Evolutionary conservation across 2,888 invertebrate genomes (phyloP).

Genomic region (Anticlea derivata): DNA sequence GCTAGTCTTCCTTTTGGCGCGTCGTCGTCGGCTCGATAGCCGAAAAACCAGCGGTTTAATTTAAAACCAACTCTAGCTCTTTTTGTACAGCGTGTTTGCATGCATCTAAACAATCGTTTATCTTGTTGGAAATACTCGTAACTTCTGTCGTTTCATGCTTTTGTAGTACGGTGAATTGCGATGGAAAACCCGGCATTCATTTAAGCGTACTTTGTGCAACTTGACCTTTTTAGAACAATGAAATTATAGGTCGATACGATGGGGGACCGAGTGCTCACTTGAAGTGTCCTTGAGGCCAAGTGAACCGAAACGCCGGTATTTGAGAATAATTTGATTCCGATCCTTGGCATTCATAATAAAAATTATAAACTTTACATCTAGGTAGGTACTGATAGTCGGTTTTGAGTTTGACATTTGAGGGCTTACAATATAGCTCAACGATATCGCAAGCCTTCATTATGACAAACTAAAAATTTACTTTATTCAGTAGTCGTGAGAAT

Average conservation of each 20-base stretch:
- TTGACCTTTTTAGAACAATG: conserved; percentile 50
- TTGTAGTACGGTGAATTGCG: conserved; percentile 10
- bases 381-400: too few species aligned
- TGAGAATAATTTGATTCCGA: neutral
- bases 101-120: conserved; percentile 32
- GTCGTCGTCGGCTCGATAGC: conserved; percentile 32
- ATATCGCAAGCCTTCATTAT: too few species aligned
- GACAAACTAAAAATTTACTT: too few species aligned
- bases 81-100: conserved; percentile 29
- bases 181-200: conserved; percentile 19
- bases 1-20: conserved; percentile 32
- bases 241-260: conserved; percentile 32
- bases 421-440: too few species aligned
- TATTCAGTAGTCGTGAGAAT: too few species aligned
- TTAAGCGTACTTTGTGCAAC: conserved; percentile 37
- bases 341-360: too few species aligned
- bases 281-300: conserved; percentile 15
- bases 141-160: conserved; percentile 14
- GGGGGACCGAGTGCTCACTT: conserved; percentile 20
- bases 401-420: too few species aligned
- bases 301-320: neutral
- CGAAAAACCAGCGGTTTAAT: conserved; percentile 33
- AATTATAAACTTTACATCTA: too few species aligned
- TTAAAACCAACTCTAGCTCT: conserved; percentile 30
- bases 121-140: conserved; percentile 28